A percentile compares a stretch with the other conserved stretches of the same genome.
phyloP scores from a whole-genome alignment of 2,888 invertebrate species.

The Ormyrus rosae region DNA sequence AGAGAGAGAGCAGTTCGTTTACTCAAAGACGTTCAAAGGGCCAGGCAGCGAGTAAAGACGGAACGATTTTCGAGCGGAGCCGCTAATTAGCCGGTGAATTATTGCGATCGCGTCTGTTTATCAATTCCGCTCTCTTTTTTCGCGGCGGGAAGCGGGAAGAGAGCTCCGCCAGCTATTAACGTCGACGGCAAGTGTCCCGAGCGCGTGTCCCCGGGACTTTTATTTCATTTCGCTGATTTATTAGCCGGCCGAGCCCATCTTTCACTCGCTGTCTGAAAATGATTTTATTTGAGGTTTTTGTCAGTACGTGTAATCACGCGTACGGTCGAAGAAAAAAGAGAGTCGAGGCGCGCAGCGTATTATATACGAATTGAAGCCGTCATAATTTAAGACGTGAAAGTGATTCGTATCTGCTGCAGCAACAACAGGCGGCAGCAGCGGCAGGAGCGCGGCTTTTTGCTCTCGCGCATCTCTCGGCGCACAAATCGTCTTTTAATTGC shows the following conservation, averaged over 20 bases:
- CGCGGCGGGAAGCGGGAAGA: not conserved
- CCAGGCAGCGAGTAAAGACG: too few relatives aligned
- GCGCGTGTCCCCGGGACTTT: not conserved
- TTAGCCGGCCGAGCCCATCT: slow-evolving; percentile 25
- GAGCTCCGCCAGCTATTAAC: not conserved
- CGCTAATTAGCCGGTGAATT: slow-evolving; percentile 14
- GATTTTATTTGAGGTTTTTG: slow-evolving; percentile 31
- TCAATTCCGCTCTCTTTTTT: slow-evolving; percentile 8
- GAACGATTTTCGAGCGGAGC: not conserved
- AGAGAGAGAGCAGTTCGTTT: not conserved
- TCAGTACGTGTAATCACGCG: not conserved
- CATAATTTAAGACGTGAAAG: slow-evolving; percentile 24
- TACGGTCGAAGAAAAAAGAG: not conserved
- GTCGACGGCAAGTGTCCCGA: not conserved
- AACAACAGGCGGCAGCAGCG: too few relatives aligned
- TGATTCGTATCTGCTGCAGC: slow-evolving; percentile 22
- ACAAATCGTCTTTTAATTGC: slow-evolving; percentile 49
- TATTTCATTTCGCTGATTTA: slow-evolving; percentile 23
- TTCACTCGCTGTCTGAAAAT: slow-evolving; percentile 17
- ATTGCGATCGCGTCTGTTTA: not conserved
- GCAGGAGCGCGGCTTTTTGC: too few relatives aligned
- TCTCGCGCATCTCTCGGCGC: not conserved
- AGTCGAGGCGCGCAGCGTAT: not conserved
- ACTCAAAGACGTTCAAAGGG: too few relatives aligned
- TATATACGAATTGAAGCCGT: slow-evolving; percentile 6